Evolutionary conservation across 2,888 invertebrate genomes (phyloP).

Genomic region (Pemphredon lugubris): DNA sequence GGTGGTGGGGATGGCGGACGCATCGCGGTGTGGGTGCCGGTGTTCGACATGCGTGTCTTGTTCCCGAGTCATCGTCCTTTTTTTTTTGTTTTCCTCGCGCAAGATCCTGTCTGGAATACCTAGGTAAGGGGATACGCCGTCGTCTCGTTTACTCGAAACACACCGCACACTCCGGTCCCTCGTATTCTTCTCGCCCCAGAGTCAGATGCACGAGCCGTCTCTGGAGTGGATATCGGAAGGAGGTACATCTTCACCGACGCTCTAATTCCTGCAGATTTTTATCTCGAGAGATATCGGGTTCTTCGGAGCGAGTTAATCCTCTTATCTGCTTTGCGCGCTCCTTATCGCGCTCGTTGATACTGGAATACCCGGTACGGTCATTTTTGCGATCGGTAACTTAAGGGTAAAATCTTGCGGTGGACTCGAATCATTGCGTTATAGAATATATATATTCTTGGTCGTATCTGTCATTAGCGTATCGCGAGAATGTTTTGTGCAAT

Average conservation of each 20-base stretch:
- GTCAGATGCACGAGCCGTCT: conserved; percentile 10
- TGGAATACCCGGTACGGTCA: background rate
- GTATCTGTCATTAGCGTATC: too few species aligned
- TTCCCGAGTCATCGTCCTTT: conserved; percentile 31
- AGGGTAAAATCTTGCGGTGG: too few species aligned
- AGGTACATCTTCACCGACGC: conserved; percentile 40
- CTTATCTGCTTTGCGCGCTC: background rate
- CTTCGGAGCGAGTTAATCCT: background rate
- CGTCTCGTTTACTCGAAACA: conserved; percentile 66
- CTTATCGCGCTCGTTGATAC: background rate
- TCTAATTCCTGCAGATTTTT: conserved; percentile 28
- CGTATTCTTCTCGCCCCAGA: conserved; percentile 18
- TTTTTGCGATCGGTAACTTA: too few species aligned
- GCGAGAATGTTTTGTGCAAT: too few species aligned
- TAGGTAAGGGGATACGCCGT: conserved; percentile 70
- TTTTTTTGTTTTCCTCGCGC: conserved; percentile 22
- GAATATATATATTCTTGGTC: too few species aligned
- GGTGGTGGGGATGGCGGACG: conserved; percentile 20
- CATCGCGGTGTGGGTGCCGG: conserved; percentile 31
- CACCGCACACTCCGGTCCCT: conserved; percentile 34
- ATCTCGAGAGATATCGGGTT: conserved; percentile 17
- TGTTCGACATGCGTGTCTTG: conserved; percentile 55
- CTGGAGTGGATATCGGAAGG: background rate
- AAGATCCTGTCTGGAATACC: conserved; percentile 67
- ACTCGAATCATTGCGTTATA: too few species aligned